These are phyloP conservation scores for Lydus trimaculatus DNA, from an alignment of 2,888 invertebrate genomes.

Conservation along the genomic window DNA sequence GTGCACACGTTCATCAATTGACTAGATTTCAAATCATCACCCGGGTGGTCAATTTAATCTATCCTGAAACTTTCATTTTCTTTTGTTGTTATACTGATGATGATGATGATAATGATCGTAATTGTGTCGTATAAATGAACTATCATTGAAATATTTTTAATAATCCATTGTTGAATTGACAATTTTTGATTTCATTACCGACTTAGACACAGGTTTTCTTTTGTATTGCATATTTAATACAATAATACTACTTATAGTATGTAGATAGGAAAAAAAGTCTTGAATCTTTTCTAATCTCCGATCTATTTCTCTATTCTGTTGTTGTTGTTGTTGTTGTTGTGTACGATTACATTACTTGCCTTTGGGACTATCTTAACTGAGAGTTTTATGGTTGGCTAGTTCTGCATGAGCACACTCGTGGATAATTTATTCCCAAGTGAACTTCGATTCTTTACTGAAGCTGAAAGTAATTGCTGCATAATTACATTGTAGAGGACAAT, in stretches of 20 bases:
- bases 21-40: constrained; percentile 9
- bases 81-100: neutral
- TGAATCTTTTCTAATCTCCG: neutral
- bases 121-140: neutral
- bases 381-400: constrained; percentile 27
- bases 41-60: constrained; percentile 6
- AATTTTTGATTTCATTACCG: neutral
- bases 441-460: constrained; percentile 19
- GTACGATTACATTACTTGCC: neutral
- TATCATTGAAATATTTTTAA: neutral
- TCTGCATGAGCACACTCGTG: constrained; percentile 23
- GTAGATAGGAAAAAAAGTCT: neutral
- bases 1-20: neutral
- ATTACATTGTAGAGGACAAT: constrained; percentile 20
- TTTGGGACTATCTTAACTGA: neutral
- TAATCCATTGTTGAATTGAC: constrained; percentile 1
- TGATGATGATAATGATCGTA: neutral
- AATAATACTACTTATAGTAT: neutral
- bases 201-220: neutral
- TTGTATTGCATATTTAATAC: neutral
- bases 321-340: no score
- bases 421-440: constrained; percentile 28
- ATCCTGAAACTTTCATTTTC: neutral
- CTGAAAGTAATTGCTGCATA: constrained; percentile 28
- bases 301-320: constrained; percentile 7